phyloP scores from a whole-genome alignment of 2,888 invertebrate species.

The Colletes collaris region DNA sequence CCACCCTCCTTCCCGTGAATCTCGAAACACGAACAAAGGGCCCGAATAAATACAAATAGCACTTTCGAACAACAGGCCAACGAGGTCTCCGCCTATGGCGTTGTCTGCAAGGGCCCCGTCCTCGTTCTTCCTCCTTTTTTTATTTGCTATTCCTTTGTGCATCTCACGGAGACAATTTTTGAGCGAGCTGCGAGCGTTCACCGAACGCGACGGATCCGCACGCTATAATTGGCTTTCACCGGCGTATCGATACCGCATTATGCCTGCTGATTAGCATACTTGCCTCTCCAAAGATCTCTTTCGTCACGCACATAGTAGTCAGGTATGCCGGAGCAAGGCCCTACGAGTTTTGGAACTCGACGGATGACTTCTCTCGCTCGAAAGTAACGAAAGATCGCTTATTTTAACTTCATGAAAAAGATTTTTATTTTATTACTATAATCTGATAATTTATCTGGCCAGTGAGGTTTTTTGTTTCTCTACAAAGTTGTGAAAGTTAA shows the following conservation, averaged over 20 bases:
- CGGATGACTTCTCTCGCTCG: constrained; percentile 21
- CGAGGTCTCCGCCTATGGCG: constrained; percentile 72
- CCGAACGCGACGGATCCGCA: constrained; percentile 67
- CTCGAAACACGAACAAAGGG: constrained; percentile 73
- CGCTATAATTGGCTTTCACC: constrained; percentile 81
- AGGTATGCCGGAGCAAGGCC: constrained; percentile 47
- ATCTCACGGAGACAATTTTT: constrained; percentile 41
- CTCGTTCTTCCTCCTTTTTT: constrained; percentile 41
- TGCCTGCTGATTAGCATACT: constrained; percentile 79
- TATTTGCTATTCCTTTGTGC: constrained; percentile 33
- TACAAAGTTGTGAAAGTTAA: too few species aligned
- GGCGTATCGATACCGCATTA: constrained; percentile 73
- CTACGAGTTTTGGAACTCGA: constrained; percentile 10
- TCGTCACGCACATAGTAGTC: constrained; percentile 80
- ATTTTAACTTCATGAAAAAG: background rate
- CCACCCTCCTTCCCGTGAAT: constrained; percentile 68
- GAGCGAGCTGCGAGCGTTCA: constrained; percentile 27
- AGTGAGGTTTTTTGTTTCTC: too few species aligned
- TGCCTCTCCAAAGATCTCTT: constrained; percentile 78
- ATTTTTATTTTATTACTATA: background rate
- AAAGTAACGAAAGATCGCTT: background rate
- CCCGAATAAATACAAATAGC: constrained; percentile 80
- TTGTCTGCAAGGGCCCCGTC: constrained; percentile 67
- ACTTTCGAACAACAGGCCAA: constrained; percentile 77
- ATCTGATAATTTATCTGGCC: background rate